Evolutionary conservation across 2,888 invertebrate species (phyloP), one percentile per base, ranked within the genome.

Genomic region (Caenorhabditis auriculariae): DNA sequence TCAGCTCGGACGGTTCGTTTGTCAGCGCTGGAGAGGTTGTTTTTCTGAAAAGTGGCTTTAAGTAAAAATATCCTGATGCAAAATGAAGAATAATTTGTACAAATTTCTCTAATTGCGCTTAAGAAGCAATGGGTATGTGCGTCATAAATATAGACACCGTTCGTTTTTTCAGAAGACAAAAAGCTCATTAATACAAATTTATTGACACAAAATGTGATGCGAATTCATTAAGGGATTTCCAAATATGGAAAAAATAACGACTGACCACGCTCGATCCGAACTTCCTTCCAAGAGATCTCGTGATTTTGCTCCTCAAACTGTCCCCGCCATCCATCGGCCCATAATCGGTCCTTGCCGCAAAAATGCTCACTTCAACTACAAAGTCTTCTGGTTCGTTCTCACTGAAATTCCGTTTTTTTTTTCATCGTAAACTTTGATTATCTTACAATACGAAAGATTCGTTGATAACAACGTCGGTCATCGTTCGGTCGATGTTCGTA

Each of bases 391-490:
- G 60, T 32, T 72, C 62, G 28, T 63, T 65, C n/a, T 65, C 61
- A 41, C 72, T 72, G 52, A 53, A 59, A 41, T 9, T 28, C 2
- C 15, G 7, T 15, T 27, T 6, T 49, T 39, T 37, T 37, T 6
- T 23, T 4, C 24, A 23, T 23, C 12, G 7, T 19, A n/a, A 19
- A 23, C 24, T 19, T 7, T 21, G 19, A 26, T 12, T 2, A 44
- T 53, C 72, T 65, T 38, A 72, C 72, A 72, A 69, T 0, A 72
- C 54, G 38, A 69, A 72, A 15, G 62, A 56, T 12, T 72, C 72
- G 12, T 54, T 54, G 21, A 72, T 68, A 23, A 63, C 54, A n/a
- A 72, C 72, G 50, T 72, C 72, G 1, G 72, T 72, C 44, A 64
- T 61, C 17, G 65, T 62, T 32, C 66, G 51, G 46, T 72, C 66